Evolutionary conservation across 2,797 vertebrate species (phyloP).

Genomic region (Sebastes trivittatus): DNA sequence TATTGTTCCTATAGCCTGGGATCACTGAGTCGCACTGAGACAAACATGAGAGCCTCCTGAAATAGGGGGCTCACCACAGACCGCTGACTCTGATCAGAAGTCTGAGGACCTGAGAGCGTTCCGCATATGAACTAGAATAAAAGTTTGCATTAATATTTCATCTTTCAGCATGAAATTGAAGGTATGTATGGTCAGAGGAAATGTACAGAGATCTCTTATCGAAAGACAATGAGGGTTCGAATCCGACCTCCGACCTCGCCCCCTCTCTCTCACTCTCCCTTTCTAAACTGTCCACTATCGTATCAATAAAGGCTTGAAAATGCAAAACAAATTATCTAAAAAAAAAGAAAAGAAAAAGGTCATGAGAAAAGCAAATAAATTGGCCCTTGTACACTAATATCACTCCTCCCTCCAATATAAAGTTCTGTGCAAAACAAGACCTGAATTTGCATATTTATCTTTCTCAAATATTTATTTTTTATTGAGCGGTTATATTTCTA

Average conservation of each 20-base stretch:
- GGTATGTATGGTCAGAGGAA: neutral
- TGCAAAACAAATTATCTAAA: too few species aligned
- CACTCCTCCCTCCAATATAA: neutral
- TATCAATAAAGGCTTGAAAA: too few species aligned
- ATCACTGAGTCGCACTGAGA: conserved; percentile 12
- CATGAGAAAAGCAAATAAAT: neutral
- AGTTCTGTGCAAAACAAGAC: neutral
- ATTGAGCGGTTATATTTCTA: neutral
- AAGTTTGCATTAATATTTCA: neutral
- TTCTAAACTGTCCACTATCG: too few species aligned
- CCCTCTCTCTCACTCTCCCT: too few species aligned
- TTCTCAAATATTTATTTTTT: accelerated
- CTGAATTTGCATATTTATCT: neutral
- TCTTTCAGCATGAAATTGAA: neutral
- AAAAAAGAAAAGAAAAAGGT: neutral
- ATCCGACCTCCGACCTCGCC: too few species aligned
- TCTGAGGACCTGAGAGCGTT: neutral
- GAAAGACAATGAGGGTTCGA: neutral
- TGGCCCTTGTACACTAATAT: neutral
- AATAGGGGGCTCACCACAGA: neutral
- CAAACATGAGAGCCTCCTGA: neutral
- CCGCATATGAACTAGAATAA: neutral
- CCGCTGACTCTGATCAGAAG: neutral
- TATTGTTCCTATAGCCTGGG: conserved; percentile 43
- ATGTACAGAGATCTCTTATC: neutral